Evolutionary conservation across 2,113 vertebrate species (phyloP).

Genomic region (Carassius auratus): DNA sequence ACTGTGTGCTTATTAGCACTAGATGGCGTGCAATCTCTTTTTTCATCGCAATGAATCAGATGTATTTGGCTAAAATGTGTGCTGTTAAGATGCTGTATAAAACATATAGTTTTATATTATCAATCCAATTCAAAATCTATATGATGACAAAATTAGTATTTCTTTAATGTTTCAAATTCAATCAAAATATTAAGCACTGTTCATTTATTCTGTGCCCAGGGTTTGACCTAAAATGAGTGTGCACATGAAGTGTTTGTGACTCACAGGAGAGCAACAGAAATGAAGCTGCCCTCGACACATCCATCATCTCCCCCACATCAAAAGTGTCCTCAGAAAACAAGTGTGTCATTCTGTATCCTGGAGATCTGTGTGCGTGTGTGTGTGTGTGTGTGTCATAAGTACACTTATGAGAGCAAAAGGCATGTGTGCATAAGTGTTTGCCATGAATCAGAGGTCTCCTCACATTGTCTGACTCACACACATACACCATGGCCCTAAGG

Average conservation of each 20-base stretch:
- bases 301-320: constrained; percentile 16
- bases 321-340: constrained; percentile 20
- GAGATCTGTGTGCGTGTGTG: background rate
- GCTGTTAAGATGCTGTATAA: background rate
- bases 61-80: background rate
- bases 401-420: constrained; percentile 23
- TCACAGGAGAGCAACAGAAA: constrained; percentile 4
- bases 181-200: background rate
- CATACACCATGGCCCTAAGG: constrained; percentile 21
- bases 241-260: constrained; percentile 4
- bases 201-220: background rate
- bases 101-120: background rate
- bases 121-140: background rate
- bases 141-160: background rate
- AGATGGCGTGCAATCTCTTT: constrained; percentile 22
- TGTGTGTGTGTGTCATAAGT: background rate
- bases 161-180: background rate
- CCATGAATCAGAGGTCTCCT: constrained; percentile 31
- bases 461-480: constrained; percentile 37
- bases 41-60: background rate
- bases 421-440: constrained; percentile 1
- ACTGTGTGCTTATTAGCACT: constrained; percentile 2
- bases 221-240: constrained; percentile 7
- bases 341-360: constrained; percentile 15
- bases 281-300: constrained; percentile 23